phyloP scores from a whole-genome alignment of 1,140 invertebrate species.

The Nephila pilipes region DNA sequence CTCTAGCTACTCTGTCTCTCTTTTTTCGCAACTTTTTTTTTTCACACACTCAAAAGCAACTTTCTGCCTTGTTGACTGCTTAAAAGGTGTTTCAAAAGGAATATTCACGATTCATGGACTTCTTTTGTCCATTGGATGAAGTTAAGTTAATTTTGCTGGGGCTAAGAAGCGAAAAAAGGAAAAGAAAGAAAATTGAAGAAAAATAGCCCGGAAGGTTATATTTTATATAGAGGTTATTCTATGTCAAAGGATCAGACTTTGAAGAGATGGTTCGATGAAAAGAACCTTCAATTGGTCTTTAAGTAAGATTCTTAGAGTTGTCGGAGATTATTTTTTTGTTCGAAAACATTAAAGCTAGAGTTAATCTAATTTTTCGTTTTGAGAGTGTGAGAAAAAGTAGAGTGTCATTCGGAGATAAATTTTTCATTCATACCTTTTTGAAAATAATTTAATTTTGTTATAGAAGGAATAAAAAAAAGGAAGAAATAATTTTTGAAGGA shows the following conservation, averaged over 20 bases:
- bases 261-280: background rate
- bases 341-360: background rate
- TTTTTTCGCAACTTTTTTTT: background rate
- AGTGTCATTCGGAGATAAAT: too few species aligned
- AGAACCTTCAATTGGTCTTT: background rate
- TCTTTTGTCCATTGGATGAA: background rate
- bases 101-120: background rate
- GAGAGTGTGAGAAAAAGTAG: background rate
- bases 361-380: conserved; percentile 22
- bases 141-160: conserved; percentile 33
- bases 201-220: background rate
- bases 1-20: background rate
- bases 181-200: background rate
- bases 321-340: background rate
- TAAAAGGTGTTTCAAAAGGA: conserved; percentile 29
- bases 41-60: background rate
- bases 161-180: background rate
- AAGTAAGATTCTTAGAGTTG: background rate
- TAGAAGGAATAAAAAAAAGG: too few species aligned
- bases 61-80: conserved; percentile 43
- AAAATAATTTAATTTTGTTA: too few species aligned
- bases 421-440: too few species aligned
- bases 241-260: too few species aligned
- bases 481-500: too few species aligned
- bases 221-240: background rate